Evolutionary conservation across 2,797 vertebrate genomes (phyloP).

Genomic region (Jordanella pulchra): DNA sequence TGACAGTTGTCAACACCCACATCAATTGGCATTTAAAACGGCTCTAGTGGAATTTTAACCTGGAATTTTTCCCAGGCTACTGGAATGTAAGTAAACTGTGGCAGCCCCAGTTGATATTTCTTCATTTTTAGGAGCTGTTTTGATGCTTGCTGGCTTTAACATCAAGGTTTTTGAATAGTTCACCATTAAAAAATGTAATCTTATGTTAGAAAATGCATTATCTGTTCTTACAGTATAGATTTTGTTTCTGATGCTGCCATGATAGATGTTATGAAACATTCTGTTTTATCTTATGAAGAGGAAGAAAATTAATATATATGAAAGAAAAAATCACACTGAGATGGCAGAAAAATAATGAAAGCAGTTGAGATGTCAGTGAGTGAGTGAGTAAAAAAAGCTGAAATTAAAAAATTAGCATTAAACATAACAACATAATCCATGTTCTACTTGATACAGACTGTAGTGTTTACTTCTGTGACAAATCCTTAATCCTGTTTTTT

Average conservation of each 20-base stretch:
- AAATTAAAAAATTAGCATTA: background rate
- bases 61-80: background rate
- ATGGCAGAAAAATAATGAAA: background rate
- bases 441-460: slow-evolving; percentile 38
- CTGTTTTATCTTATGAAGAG: background rate
- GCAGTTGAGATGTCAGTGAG: background rate
- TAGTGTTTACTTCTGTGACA: slow-evolving; percentile 36
- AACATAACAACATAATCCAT: slow-evolving; percentile 8
- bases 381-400: slow-evolving; percentile 8
- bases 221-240: background rate
- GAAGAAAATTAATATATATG: background rate
- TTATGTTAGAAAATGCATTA: background rate
- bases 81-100: background rate
- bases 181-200: too few relatives aligned
- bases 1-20: slow-evolving; percentile 2
- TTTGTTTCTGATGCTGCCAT: background rate
- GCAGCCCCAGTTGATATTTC: background rate
- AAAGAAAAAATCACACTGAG: background rate
- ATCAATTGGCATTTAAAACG: background rate
- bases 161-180: background rate
- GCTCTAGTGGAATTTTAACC: background rate
- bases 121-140: background rate
- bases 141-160: background rate
- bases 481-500: slow-evolving; percentile 74
- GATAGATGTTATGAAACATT: background rate